Evolutionary conservation across 2,113 vertebrate species (phyloP).

Genomic region (Tiliqua scincoides): DNA sequence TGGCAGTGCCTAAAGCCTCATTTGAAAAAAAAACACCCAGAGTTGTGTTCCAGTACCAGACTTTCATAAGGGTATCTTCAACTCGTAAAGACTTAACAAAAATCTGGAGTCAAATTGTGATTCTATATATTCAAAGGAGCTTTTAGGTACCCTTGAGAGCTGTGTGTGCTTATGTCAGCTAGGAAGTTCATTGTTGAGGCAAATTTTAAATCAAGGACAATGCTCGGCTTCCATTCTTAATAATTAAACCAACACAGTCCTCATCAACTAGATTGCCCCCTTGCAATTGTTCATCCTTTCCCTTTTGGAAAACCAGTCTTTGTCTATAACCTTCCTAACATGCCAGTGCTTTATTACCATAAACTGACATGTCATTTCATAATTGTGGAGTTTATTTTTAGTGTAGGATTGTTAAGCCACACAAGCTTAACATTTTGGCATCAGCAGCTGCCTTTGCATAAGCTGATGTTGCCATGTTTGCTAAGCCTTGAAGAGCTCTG

Average conservation of each 20-base stretch:
- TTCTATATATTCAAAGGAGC: not conserved
- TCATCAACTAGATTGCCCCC: not conserved
- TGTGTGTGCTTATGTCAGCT: not conserved
- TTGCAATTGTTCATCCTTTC: not conserved
- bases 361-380: slow-evolving; percentile 23
- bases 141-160: not conserved
- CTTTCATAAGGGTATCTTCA: too few relatives aligned
- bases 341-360: not conserved
- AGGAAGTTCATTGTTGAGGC: not conserved
- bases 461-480: slow-evolving; percentile 32
- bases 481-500: slow-evolving; percentile 41
- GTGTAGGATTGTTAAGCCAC: slow-evolving; percentile 22
- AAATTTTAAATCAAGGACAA: not conserved
- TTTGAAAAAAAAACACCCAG: too few relatives aligned
- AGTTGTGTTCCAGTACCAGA: too few relatives aligned
- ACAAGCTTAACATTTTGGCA: slow-evolving; percentile 21
- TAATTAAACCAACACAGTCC: not conserved
- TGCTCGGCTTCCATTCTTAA: not conserved
- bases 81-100: too few relatives aligned
- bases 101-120: too few relatives aligned
- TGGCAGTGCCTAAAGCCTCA: too few relatives aligned
- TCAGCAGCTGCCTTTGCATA: slow-evolving; percentile 31
- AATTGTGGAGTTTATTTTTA: slow-evolving; percentile 35
- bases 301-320: not conserved
- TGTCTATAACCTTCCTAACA: not conserved